These are phyloP conservation scores for Antheraea assamensis DNA, from an alignment of 2,888 invertebrate species.

Conservation along the genomic window DNA sequence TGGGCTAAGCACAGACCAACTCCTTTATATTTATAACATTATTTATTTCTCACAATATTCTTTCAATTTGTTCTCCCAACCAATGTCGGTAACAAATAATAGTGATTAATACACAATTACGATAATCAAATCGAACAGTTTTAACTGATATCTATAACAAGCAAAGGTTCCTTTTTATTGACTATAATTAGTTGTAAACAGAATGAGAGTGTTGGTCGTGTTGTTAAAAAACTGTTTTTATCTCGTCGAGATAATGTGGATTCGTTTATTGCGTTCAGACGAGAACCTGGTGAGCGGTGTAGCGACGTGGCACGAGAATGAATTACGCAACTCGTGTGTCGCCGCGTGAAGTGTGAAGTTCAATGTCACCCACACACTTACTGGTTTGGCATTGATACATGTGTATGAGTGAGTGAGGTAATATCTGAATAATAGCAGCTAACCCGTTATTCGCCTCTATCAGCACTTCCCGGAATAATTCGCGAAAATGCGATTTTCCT, in stretches of 20 bases:
- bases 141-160: background rate
- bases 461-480: conserved; percentile 76
- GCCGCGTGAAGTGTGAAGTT: conserved; percentile 80
- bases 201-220: background rate
- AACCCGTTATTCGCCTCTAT: conserved; percentile 78
- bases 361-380: conserved; percentile 76
- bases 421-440: conserved; percentile 72
- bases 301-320: conserved; percentile 43
- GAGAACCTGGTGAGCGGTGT: conserved; percentile 21
- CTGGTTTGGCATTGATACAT: conserved; percentile 33
- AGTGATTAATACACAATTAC: background rate
- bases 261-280: conserved; percentile 27
- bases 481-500: conserved; percentile 69
- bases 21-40: background rate
- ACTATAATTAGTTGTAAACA: background rate
- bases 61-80: background rate
- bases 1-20: too few species aligned
- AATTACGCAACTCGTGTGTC: conserved; percentile 76
- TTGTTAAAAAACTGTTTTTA: conserved; percentile 29
- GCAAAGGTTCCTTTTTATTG: background rate
- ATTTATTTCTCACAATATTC: background rate
- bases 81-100: background rate
- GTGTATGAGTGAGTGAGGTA: conserved; percentile 48
- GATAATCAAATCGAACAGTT: background rate
- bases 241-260: conserved; percentile 31